These are phyloP conservation scores for Tinea pellionella DNA, from an alignment of 2,888 invertebrate genomes.

Conservation along the genomic window DNA sequence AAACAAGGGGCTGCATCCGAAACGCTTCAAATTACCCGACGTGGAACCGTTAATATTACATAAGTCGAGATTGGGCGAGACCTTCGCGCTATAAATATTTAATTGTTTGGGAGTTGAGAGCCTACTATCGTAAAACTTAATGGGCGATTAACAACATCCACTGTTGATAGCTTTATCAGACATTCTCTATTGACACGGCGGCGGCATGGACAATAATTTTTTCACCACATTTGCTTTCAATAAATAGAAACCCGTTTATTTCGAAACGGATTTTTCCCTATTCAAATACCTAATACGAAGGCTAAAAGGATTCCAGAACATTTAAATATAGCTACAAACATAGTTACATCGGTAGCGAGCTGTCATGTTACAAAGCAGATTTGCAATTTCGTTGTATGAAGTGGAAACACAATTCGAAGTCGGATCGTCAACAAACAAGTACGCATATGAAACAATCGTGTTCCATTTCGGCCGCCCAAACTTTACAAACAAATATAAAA, in stretches of 20 bases:
- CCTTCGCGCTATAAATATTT: slow-evolving; percentile 14
- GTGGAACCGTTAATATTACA: slow-evolving; percentile 12
- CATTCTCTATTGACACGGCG: not conserved
- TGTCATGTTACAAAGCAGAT: slow-evolving; percentile 25
- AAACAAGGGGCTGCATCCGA: slow-evolving; percentile 7
- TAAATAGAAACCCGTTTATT: not conserved
- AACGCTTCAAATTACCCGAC: slow-evolving; percentile 7
- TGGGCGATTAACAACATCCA: slow-evolving; percentile 12
- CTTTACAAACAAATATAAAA: slow-evolving; percentile 11
- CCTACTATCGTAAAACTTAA: slow-evolving; percentile 14
- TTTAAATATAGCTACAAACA: not conserved
- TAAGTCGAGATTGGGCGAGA: slow-evolving; percentile 12
- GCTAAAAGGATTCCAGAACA: not conserved
- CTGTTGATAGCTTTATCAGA: slow-evolving; percentile 11
- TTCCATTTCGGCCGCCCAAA: slow-evolving; percentile 11
- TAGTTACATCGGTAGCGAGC: slow-evolving; percentile 14
- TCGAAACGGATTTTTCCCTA: not conserved
- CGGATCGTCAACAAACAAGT: slow-evolving; percentile 19
- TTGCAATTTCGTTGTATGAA: slow-evolving; percentile 20
- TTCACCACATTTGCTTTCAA: not conserved
- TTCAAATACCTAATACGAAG: not conserved
- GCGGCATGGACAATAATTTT: not conserved
- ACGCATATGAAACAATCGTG: slow-evolving; percentile 16
- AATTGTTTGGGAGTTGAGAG: slow-evolving; percentile 5
- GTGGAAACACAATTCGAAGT: slow-evolving; percentile 18